A percentile compares a stretch with the other conserved stretches of the same genome.
Conservation (phyloP, 2,888 invertebrate genomes). For the Autographa gamma region DNA sequence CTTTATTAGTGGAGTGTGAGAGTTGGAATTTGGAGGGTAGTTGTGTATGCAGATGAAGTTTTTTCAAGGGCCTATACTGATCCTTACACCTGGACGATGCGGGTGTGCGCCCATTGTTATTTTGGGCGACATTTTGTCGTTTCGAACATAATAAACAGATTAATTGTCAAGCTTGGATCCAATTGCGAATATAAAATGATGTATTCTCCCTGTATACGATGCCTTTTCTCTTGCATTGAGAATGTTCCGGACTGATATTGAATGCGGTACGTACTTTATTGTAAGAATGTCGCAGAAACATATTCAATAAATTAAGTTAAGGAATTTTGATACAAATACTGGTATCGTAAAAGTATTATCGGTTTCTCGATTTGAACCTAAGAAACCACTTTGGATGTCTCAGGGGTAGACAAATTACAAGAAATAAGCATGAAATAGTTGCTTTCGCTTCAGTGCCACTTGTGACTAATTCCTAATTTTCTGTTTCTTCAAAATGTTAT, state of each 20-base stretch:
- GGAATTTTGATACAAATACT: too few species aligned
- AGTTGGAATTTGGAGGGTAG: conserved; percentile 31
- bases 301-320: not conserved
- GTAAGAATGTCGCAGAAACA: not conserved
- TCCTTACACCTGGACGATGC: conserved; percentile 57
- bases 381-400: too few species aligned
- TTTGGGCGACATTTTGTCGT: conserved; percentile 43
- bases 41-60: conserved; percentile 51
- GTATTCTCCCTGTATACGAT: not conserved
- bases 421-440: too few species aligned
- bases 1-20: conserved; percentile 30
- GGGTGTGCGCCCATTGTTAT: conserved; percentile 54
- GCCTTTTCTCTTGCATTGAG: not conserved
- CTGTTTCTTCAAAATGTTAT: too few species aligned
- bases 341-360: too few species aligned
- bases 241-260: not conserved
- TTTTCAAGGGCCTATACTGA: conserved; percentile 43
- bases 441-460: too few species aligned
- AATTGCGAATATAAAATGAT: conserved; percentile 19
- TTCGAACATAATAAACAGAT: conserved; percentile 49
- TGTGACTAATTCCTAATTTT: too few species aligned
- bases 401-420: too few species aligned
- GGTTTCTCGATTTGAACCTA: too few species aligned
- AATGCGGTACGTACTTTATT: not conserved
- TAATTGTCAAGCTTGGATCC: conserved; percentile 38